phyloP scores from a whole-genome alignment of 2,113 vertebrate species.

The Ranitomeya imitator region DNA sequence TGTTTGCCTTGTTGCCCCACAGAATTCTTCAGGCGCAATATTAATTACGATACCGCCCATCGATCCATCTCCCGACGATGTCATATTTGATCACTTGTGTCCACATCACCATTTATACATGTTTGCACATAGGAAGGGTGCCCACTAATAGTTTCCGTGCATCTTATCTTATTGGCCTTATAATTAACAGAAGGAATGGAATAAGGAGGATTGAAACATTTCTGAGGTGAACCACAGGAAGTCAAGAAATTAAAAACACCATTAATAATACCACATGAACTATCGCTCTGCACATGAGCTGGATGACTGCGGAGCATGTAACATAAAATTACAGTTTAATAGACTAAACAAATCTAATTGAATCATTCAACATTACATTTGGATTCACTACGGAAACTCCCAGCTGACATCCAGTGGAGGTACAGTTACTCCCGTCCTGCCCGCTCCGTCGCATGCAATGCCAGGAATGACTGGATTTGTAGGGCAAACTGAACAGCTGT shows the following conservation, averaged over 20 bases:
- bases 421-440: background rate
- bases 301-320: constrained; percentile 32
- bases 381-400: background rate
- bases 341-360: constrained; percentile 43
- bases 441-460: background rate
- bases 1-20: too few relatives aligned
- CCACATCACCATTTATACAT: background rate
- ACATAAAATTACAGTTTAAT: constrained; percentile 13
- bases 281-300: background rate
- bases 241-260: constrained; percentile 12
- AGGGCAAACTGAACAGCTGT: constrained; percentile 23
- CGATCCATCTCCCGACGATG: too few relatives aligned
- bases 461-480: background rate
- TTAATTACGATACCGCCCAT: too few relatives aligned
- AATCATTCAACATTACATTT: constrained; percentile 10
- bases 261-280: constrained; percentile 21
- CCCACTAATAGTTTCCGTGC: background rate
- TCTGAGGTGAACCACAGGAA: constrained; percentile 25
- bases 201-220: background rate
- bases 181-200: background rate
- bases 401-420: constrained; percentile 20
- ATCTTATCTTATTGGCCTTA: background rate
- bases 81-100: background rate
- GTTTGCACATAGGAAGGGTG: background rate
- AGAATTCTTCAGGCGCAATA: too few relatives aligned